Conservation (phyloP, 2,113 vertebrate species). For the Ranitomeya variabilis region DNA sequence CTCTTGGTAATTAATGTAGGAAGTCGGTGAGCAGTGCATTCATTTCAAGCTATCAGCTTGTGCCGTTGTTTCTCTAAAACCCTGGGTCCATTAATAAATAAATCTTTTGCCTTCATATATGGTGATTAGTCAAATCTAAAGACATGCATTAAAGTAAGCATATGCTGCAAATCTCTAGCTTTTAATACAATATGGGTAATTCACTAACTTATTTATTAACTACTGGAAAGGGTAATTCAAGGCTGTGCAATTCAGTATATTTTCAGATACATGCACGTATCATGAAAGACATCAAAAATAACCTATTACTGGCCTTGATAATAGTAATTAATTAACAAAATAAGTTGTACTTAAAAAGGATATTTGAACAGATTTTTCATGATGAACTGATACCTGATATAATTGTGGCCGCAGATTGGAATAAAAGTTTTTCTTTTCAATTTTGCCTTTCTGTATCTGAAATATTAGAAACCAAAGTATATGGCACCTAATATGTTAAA, state of each 20-base stretch:
- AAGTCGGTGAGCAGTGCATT: constrained; percentile 15
- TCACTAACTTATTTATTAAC: background rate
- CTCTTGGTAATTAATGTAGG: constrained; percentile 34
- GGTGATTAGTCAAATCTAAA: constrained; percentile 11
- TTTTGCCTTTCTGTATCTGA: too few species aligned
- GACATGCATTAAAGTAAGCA: background rate
- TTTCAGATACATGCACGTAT: background rate
- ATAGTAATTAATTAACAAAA: background rate
- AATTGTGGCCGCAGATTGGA: too few species aligned
- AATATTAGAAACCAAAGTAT: too few species aligned
- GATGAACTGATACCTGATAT: too few species aligned
- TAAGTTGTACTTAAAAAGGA: too few species aligned
- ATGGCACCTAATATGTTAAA: too few species aligned
- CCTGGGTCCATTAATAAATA: background rate
- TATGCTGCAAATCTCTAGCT: background rate
- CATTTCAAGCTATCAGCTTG: constrained; percentile 12
- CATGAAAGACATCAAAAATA: background rate
- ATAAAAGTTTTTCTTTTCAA: too few species aligned
- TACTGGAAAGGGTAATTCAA: background rate
- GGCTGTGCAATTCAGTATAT: background rate
- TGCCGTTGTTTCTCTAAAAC: constrained; percentile 1
- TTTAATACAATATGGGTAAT: background rate
- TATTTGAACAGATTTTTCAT: too few species aligned
- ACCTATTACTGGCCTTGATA: background rate
- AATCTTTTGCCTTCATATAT: background rate